These are phyloP conservation scores for Cyprinodon brontotheroides DNA, from an alignment of 2,113 vertebrate genomes.

Conservation along the genomic window DNA sequence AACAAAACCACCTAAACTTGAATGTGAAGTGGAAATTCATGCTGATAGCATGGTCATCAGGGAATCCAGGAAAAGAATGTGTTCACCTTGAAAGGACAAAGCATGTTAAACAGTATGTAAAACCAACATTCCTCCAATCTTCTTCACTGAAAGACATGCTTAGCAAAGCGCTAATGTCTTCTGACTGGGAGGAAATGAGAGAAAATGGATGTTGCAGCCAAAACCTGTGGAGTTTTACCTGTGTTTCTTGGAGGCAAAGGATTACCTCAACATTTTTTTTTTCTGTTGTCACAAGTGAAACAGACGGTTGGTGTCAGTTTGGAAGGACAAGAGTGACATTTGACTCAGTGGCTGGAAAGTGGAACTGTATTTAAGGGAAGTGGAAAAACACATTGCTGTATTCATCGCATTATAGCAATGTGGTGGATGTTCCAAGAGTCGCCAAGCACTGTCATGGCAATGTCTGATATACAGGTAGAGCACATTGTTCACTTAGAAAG, in stretches of 20 bases:
- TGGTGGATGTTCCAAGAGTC: conserved; percentile 1
- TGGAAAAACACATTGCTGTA: neutral
- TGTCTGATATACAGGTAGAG: neutral
- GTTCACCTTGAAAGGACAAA: neutral
- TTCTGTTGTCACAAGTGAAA: too few relatives aligned
- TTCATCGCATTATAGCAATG: neutral
- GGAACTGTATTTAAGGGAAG: neutral
- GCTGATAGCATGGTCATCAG: neutral
- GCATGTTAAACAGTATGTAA: too few relatives aligned
- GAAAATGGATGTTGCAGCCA: too few relatives aligned
- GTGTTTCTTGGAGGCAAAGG: too few relatives aligned
- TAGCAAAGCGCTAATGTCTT: neutral
- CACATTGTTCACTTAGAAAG: too few relatives aligned
- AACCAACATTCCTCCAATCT: neutral
- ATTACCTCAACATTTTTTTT: neutral
- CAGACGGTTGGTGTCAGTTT: neutral
- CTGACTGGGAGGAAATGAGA: neutral
- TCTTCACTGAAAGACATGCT: neutral
- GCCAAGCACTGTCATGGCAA: neutral
- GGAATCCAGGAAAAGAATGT: neutral
- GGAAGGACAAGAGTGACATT: neutral
- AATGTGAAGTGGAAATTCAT: neutral
- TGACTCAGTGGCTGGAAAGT: neutral
- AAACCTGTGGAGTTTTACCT: too few relatives aligned
- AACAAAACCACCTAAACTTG: too few relatives aligned